These are phyloP conservation scores for Gastrophysa polygoni DNA, from an alignment of 2,888 invertebrate genomes.

Conservation along the genomic window DNA sequence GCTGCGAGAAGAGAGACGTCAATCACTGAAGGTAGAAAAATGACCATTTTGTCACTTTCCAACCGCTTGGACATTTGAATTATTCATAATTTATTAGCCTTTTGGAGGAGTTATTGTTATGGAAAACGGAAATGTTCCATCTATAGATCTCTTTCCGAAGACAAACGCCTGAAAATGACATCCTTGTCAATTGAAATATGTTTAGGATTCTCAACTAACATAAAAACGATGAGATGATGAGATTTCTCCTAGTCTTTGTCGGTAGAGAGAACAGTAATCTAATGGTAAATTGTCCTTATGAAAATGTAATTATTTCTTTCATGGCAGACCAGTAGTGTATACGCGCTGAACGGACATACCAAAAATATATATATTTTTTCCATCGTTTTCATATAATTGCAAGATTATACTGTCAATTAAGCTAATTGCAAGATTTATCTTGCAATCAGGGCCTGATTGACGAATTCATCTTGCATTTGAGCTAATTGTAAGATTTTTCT, in stretches of 20 bases:
- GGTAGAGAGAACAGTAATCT: background rate
- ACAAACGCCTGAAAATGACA: background rate
- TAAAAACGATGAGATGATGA: background rate
- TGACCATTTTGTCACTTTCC: background rate
- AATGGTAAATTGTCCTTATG: background rate
- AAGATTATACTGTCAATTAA: no score
- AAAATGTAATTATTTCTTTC: no score
- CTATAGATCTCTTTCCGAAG: background rate
- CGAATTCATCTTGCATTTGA: no score
- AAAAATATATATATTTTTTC: no score
- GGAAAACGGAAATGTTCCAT: background rate
- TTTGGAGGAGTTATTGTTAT: background rate
- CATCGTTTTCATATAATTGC: no score
- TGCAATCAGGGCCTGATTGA: no score
- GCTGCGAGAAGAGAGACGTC: conserved; percentile 8
- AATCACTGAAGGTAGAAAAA: conserved; percentile 9
- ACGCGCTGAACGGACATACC: no score
- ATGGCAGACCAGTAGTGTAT: no score
- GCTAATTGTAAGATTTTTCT: no score
- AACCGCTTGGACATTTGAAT: background rate
- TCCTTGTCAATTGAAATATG: background rate
- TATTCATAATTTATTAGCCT: background rate
- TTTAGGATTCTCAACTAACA: background rate
- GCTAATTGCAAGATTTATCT: no score
- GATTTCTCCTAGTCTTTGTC: background rate